phyloP scores from a whole-genome alignment of 2,797 vertebrate species.

The Heterohyrax brucei region DNA sequence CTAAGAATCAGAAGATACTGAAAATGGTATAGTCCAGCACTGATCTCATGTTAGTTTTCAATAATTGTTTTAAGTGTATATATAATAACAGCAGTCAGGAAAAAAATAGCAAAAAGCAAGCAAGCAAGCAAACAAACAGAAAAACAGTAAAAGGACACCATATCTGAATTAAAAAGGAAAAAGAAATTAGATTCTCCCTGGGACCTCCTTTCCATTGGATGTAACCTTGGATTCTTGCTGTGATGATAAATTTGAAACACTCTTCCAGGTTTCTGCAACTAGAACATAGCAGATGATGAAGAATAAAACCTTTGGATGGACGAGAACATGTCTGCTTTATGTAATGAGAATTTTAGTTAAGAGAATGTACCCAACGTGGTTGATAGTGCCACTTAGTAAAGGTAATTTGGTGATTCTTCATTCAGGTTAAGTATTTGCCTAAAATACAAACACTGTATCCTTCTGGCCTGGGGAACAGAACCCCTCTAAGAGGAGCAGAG shows the following conservation, averaged over 20 bases:
- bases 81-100: not conserved
- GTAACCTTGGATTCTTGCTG: not conserved
- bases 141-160: not conserved
- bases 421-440: not conserved
- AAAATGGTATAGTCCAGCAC: slow-evolving; percentile 15
- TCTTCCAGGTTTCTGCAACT: slow-evolving; percentile 24
- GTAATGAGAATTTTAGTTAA: slow-evolving; percentile 57
- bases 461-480: not conserved
- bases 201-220: not conserved
- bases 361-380: not conserved
- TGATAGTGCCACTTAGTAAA: slow-evolving; percentile 1
- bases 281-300: not conserved
- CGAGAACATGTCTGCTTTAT: slow-evolving; percentile 1
- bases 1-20: slow-evolving; percentile 54
- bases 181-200: not conserved
- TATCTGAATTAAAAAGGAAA: not conserved
- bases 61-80: not conserved
- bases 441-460: not conserved
- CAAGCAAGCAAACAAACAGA: not conserved
- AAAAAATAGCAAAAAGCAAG: not conserved
- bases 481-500: not conserved
- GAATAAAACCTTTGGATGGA: not conserved
- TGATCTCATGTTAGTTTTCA: not conserved
- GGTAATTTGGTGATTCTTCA: slow-evolving; percentile 8
- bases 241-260: not conserved